Evolutionary conservation across 2,888 invertebrate genomes (phyloP).

Genomic region (Norana najaformis): DNA sequence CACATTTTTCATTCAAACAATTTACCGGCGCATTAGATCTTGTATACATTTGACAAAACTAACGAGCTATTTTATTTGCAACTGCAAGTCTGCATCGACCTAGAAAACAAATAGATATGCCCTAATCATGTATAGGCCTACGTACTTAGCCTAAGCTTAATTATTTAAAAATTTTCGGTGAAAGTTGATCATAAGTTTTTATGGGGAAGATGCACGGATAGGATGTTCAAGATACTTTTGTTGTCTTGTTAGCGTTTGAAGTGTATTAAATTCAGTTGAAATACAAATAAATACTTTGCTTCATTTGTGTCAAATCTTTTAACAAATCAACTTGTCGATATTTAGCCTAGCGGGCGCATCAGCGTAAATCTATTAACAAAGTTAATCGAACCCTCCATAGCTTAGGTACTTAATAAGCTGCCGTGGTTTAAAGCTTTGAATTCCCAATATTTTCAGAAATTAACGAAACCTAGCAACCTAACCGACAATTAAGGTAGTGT

Average conservation of each 20-base stretch:
- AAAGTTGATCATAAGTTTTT: neutral
- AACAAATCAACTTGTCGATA: neutral
- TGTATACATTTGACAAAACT: neutral
- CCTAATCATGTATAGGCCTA: neutral
- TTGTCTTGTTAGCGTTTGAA: slow-evolving; percentile 10
- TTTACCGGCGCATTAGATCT: neutral
- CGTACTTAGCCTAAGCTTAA: neutral
- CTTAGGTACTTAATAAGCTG: too few relatives aligned
- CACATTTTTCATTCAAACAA: neutral
- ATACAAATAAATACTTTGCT: slow-evolving; percentile 13
- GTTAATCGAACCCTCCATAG: too few relatives aligned
- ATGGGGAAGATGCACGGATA: neutral
- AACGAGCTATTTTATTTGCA: neutral
- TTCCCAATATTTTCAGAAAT: too few relatives aligned
- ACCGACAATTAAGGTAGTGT: too few relatives aligned
- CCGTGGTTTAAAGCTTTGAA: too few relatives aligned
- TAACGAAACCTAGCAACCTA: too few relatives aligned
- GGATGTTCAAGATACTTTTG: neutral
- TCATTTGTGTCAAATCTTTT: neutral
- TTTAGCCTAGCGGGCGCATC: neutral
- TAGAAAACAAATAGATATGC: neutral
- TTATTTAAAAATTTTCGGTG: neutral
- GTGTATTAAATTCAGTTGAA: slow-evolving; percentile 2
- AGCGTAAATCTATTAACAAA: neutral
- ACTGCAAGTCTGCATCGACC: neutral